These are phyloP conservation scores for Enteromius fasciolatus DNA, from an alignment of 2,797 vertebrate species.

Conservation along the genomic window DNA sequence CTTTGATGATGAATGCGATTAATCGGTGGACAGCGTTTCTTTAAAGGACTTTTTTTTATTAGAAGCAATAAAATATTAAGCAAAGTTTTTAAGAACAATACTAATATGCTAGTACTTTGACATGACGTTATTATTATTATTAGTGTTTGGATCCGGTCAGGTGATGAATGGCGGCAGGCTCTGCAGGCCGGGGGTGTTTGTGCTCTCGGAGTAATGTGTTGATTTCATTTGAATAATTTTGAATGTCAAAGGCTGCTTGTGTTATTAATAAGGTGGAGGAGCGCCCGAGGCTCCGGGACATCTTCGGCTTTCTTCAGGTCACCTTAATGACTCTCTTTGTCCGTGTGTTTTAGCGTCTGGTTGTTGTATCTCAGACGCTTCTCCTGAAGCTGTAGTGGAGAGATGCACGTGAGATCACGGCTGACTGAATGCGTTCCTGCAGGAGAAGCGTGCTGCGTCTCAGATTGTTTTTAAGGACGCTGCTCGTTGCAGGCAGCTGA, in stretches of 20 bases:
- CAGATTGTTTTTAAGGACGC: neutral
- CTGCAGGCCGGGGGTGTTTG: neutral
- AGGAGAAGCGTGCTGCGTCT: neutral
- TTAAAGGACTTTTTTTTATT: neutral
- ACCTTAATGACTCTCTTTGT: slow-evolving; percentile 10
- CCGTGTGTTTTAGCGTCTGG: no score
- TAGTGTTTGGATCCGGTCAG: no score
- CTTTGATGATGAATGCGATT: no score
- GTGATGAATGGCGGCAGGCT: neutral
- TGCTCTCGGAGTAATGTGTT: neutral
- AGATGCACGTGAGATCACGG: neutral
- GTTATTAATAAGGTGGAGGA: slow-evolving; percentile 12
- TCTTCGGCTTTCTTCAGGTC: slow-evolving; percentile 6
- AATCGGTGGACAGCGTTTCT: no score
- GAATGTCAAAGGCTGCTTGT: slow-evolving; percentile 24
- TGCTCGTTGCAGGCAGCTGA: slow-evolving; percentile 47
- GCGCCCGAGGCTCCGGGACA: neutral
- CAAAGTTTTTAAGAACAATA: neutral
- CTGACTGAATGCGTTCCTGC: neutral
- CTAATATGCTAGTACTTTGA: neutral
- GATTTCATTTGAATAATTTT: slow-evolving; percentile 46
- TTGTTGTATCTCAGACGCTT: neutral
- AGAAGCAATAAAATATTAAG: no score
- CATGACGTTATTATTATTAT: neutral
- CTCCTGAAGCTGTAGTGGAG: neutral